These are phyloP conservation scores for Escarpia spicata DNA, from an alignment of 2,888 invertebrate genomes.

Conservation along the genomic window DNA sequence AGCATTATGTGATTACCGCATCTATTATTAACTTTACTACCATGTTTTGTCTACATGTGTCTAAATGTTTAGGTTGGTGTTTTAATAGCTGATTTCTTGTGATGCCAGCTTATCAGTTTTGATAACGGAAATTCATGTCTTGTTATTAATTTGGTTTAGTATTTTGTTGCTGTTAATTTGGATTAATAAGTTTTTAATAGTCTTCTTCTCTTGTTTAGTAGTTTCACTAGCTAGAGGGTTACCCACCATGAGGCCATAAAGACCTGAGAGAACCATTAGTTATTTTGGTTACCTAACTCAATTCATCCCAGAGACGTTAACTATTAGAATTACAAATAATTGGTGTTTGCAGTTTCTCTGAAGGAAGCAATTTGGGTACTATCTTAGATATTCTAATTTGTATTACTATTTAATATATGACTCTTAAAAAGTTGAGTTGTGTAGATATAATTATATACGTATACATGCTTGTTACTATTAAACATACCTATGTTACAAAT, in stretches of 20 bases:
- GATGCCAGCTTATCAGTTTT: background rate
- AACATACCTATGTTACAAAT: background rate
- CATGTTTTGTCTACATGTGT: background rate
- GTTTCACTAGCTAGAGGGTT: background rate
- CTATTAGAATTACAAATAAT: too few relatives aligned
- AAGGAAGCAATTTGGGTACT: background rate
- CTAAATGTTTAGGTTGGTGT: background rate
- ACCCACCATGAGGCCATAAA: background rate
- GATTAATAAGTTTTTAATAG: background rate
- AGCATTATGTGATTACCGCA: background rate
- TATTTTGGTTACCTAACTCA: too few relatives aligned
- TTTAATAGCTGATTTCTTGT: background rate
- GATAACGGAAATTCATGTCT: background rate
- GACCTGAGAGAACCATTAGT: background rate
- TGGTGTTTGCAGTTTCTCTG: background rate
- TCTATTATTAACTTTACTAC: background rate
- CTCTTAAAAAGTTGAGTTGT: background rate
- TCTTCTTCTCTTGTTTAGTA: background rate
- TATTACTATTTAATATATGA: background rate
- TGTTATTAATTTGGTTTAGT: background rate
- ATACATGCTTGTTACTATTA: background rate
- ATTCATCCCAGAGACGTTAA: too few relatives aligned
- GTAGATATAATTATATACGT: background rate
- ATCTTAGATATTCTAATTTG: background rate
- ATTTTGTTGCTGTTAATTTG: background rate